These are phyloP conservation scores for Rhabdomys pumilio DNA, from an alignment of 2,797 vertebrate genomes.

Conservation along the genomic window DNA sequence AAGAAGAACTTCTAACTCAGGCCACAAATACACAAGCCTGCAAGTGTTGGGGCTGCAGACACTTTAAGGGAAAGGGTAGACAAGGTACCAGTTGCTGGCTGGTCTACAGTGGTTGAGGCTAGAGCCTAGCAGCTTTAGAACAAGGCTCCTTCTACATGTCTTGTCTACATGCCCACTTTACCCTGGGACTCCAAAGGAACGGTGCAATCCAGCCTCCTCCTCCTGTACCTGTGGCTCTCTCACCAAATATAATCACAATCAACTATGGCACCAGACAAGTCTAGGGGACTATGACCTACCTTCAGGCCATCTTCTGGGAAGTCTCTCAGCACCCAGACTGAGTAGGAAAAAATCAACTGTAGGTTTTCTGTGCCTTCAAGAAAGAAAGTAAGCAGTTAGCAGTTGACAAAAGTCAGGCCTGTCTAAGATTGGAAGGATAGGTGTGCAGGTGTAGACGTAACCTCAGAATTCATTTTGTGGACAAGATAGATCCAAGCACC, in stretches of 20 bases:
- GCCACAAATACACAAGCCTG: neutral
- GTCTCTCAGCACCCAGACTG: slow-evolving; percentile 97
- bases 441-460: neutral
- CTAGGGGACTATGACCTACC: slow-evolving; percentile 86
- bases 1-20: neutral
- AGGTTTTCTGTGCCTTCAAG: slow-evolving; percentile 95
- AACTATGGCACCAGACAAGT: neutral
- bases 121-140: accelerated
- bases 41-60: neutral
- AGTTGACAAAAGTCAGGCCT: neutral
- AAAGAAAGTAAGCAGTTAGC: slow-evolving; percentile 20
- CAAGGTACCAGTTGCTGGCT: neutral
- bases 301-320: slow-evolving; percentile 98
- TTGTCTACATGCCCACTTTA: neutral
- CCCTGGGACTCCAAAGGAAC: neutral
- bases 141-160: neutral
- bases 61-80: neutral
- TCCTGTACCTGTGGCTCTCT: neutral
- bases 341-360: slow-evolving; percentile 97
- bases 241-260: neutral
- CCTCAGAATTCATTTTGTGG: neutral
- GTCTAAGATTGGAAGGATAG: neutral
- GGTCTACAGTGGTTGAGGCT: accelerated
- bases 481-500: neutral
- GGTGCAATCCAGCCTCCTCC: neutral